Evolutionary conservation across 92 coral and sea anemone species (phyloP).

Genomic region (Porites divaricata): DNA sequence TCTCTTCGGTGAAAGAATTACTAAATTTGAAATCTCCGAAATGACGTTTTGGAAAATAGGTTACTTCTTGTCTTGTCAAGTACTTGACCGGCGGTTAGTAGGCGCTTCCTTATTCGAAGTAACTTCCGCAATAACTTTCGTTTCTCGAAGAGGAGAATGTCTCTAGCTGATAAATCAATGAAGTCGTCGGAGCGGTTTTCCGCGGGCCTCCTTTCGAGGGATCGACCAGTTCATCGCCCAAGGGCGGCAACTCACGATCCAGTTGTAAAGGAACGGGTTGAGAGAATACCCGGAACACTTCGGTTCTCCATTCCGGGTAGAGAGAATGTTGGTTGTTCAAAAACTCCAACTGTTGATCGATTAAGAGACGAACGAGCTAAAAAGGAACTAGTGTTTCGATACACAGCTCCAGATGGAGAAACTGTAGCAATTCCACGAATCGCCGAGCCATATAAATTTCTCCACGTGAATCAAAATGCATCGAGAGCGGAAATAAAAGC

Average conservation of each 20-base stretch:
- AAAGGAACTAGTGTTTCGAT: slow-evolving; percentile 1
- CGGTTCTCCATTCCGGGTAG: too few species aligned
- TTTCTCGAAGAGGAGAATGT: neutral
- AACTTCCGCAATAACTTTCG: neutral
- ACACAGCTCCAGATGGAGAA: slow-evolving; percentile 60
- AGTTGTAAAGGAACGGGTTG: too few species aligned
- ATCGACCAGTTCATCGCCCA: neutral
- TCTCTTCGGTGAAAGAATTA: too few species aligned
- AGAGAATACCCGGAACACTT: too few species aligned
- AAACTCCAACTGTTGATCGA: too few species aligned
- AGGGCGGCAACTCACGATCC: neutral
- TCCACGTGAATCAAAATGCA: slow-evolving; percentile 26
- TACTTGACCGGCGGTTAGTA: too few species aligned
- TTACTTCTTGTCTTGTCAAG: too few species aligned
- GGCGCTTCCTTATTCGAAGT: neutral
- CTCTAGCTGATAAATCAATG: neutral
- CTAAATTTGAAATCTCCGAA: too few species aligned
- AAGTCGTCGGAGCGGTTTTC: neutral
- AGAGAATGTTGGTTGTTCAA: too few species aligned
- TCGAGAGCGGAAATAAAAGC: slow-evolving; percentile 20
- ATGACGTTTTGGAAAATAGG: too few species aligned
- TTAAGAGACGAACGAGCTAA: too few species aligned
- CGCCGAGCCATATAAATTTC: slow-evolving; percentile 44
- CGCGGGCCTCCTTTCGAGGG: neutral
- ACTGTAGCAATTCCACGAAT: slow-evolving; percentile 16